Percentiles rank a stretch among this genome's conserved stretches.
Conservation (phyloP, 2,888 invertebrate species). For the Trachelus troglodyta region DNA sequence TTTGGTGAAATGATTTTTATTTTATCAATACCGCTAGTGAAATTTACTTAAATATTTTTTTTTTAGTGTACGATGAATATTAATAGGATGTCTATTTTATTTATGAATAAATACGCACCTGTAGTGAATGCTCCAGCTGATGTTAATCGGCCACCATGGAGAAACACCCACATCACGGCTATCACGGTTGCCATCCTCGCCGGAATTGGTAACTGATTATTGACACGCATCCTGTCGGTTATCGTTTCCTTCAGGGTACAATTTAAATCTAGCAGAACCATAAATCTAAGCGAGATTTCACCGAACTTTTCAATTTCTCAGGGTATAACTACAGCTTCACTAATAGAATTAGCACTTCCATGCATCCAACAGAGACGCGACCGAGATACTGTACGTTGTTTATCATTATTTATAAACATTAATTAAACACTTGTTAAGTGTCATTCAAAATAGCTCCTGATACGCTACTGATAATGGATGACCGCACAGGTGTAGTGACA, state of each 20-base stretch:
- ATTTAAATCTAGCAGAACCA: neutral
- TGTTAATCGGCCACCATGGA: constrained; percentile 45
- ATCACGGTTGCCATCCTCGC: constrained; percentile 42
- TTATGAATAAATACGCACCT: constrained; percentile 32
- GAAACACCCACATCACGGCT: constrained; percentile 25
- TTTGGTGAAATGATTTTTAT: neutral
- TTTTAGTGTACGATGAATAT: no score
- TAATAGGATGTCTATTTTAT: neutral
- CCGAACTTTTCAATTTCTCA: neutral
- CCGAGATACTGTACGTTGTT: neutral
- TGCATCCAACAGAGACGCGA: neutral
- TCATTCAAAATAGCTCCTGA: neutral
- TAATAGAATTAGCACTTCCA: neutral
- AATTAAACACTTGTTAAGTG: neutral
- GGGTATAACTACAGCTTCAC: neutral
- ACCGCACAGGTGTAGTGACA: neutral
- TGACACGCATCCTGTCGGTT: constrained; percentile 6
- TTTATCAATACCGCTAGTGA: neutral
- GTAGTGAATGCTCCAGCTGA: constrained; percentile 57
- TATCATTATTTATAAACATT: neutral
- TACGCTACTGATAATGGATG: neutral
- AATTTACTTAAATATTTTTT: neutral
- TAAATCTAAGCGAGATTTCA: neutral
- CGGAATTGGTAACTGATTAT: constrained; percentile 19
- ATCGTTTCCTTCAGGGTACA: neutral